Base-by-base conservation (phyloP, 2,113 vertebrate genomes). In the Tauraco erythrolophus region DNA sequence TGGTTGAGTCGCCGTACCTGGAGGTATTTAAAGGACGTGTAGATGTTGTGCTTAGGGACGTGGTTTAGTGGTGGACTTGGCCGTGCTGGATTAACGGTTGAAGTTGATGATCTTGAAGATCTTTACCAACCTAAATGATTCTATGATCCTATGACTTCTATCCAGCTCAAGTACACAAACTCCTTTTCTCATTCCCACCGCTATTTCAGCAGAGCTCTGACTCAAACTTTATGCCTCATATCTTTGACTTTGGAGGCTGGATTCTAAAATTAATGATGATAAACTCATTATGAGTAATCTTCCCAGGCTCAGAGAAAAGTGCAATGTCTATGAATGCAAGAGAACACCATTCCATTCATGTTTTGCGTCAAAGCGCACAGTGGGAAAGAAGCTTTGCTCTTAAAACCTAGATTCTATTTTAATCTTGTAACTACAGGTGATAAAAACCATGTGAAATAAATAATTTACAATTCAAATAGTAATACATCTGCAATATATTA, bases 391-490 rank as follows among this genome's bases (percentile, higher is more conserved):
- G 60, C 77, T 97, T 4, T 27, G 45, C n/a, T 77, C 48, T 94
- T n/a, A 86, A 94, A 95, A 51, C 56, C 46, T 84, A 89, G 41
- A 48, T 46, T 89, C 48, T 85, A 19, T 30, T 69, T 72, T 56
- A 77, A 57, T 70, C 88, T 92, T 87, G 88, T 54, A 92, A 83
- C 41, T 90, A 89, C 84, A 85, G 45, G 64, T 94, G 79, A 86
- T 87, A 88, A 96, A 95, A 96, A 62, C 65, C 48, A 50, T 53
- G 27, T 90, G 53, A 89, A 97, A 90, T 84, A 94, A 93, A 83
- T 68, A 93, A 86, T 70, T 92, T 77, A 81, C 60, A 84, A 70
- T 95, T 95, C 75, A 89, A 95, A 95, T 76, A 89, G 53, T 78
- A 93, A 77, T 82, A 88, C 3, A 66, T 88, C 70, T 96, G 54